Conservation (phyloP, 2,797 vertebrate genomes). For the Myripristis murdjan region DNA sequence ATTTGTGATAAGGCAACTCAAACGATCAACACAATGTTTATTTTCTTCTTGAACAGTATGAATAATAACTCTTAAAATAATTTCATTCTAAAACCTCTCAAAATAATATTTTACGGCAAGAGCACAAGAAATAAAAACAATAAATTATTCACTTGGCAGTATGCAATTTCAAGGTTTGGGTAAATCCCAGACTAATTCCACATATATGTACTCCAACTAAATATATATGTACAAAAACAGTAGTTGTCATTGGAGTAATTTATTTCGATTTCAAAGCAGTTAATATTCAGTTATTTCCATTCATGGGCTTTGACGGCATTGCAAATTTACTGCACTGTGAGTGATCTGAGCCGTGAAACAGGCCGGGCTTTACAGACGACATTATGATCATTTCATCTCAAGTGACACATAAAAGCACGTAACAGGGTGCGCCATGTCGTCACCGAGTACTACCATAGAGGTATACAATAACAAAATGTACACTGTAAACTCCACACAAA, state of each 20-base stretch:
- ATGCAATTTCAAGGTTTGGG: constrained; percentile 32
- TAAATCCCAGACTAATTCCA: constrained; percentile 46
- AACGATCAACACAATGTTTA: constrained; percentile 69
- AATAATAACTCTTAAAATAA: constrained; percentile 62
- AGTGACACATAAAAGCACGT: constrained; percentile 60
- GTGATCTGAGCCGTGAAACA: constrained; percentile 58
- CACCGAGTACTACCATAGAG: constrained; percentile 36
- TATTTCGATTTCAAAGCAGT: constrained; percentile 64
- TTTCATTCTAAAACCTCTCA: constrained; percentile 57
- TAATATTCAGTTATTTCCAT: constrained; percentile 59
- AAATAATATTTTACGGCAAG: constrained; percentile 55
- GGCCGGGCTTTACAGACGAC: constrained; percentile 60
- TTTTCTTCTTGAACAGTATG: constrained; percentile 68
- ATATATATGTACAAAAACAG: constrained; percentile 77
- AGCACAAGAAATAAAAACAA: constrained; percentile 51
- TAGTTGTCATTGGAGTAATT: constrained; percentile 62
- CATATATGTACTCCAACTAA: constrained; percentile 50
- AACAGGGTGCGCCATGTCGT: constrained; percentile 54
- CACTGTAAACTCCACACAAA: constrained; percentile 51
- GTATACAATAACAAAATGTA: constrained; percentile 55
- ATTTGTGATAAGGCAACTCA: constrained; percentile 77
- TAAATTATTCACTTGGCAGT: constrained; percentile 67
- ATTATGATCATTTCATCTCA: constrained; percentile 58
- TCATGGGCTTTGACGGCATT: constrained; percentile 51
- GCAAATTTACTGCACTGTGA: constrained; percentile 59